phyloP scores from a whole-genome alignment of 2,888 invertebrate species.

The Acholoe squamosa region DNA sequence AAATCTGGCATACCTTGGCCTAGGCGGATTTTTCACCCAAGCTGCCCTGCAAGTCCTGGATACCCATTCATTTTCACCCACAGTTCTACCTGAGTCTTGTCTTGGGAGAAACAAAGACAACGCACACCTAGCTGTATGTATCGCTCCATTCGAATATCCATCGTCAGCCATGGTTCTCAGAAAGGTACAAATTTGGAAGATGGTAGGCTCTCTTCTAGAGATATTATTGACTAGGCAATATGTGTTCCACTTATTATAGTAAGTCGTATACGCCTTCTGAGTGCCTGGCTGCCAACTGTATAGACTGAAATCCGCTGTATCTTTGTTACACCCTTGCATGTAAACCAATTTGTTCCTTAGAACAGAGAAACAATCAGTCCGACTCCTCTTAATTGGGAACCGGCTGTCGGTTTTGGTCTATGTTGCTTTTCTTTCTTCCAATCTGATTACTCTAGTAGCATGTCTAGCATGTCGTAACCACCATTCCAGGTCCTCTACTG shows the following conservation, averaged over 20 bases:
- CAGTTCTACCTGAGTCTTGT: background rate
- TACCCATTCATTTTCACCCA: background rate
- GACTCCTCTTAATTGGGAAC: background rate
- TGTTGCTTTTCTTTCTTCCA: background rate
- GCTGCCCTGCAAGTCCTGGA: background rate
- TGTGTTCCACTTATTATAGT: background rate
- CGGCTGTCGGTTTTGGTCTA: background rate
- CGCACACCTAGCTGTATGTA: background rate
- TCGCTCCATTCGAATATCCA: background rate
- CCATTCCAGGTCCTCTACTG: no score
- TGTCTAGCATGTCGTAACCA: no score
- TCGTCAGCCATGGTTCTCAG: background rate
- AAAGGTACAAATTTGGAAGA: background rate
- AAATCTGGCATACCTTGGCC: background rate
- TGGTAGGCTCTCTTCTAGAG: background rate
- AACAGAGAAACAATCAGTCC: background rate
- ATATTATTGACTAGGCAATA: background rate
- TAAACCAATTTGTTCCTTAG: background rate
- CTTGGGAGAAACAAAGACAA: background rate
- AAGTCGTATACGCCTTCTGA: background rate
- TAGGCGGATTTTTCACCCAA: background rate
- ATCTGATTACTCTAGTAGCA: no score
- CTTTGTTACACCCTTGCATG: background rate
- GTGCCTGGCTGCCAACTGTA: background rate
- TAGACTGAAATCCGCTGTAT: background rate